Base-by-base conservation (phyloP, 1,140 invertebrate genomes). In the Meloidogyne hapla region DNA sequence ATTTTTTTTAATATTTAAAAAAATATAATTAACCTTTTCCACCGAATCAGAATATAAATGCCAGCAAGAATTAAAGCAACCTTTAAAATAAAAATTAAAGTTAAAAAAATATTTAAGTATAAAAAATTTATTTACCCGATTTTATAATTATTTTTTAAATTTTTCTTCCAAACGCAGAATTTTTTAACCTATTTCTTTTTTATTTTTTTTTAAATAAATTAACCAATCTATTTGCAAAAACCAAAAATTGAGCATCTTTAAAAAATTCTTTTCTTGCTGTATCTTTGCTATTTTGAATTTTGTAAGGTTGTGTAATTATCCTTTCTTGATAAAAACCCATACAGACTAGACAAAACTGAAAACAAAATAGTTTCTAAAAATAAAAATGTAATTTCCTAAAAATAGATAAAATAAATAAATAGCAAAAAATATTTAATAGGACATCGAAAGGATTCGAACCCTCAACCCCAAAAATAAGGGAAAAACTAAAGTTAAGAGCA, bases 241-340 rank as follows among this genome's bases (percentile, higher is more conserved):
- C 80, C 23, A 86, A 65, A 77, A 87, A 86, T 72, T 86, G 85
- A 0, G 84, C 77, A 72, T 86, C 85, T 25, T 79, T 78, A 66
- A 86, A 86, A 40, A 77, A 76, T 18, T 86, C 84, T 8, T 15
- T 33, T 73, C 12, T 21, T 13, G 62, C 63, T 33, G 63, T n/a
- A 68, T 15, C 23, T 21, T 25, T 23, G 38, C 80, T 40, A 28
- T 76, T 76, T 21, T 68, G 45, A 45, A 48, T 65, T 18, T 64
- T 65, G 77, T 86, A 86, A 21, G 75, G 76, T 69, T 73, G 69
- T 23, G 85, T 86, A 13, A 86, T 86, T 66, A 86, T 82, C 28
- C 77, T 67, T 66, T 86, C 85, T 74, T 86, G 85, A 63, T 86
- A 77, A 61, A 82, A 83, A 23, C 85, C 85, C 85, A 86, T 86